These are phyloP conservation scores for Phortica magna DNA, from an alignment of 2,888 invertebrate species.

Conservation along the genomic window DNA sequence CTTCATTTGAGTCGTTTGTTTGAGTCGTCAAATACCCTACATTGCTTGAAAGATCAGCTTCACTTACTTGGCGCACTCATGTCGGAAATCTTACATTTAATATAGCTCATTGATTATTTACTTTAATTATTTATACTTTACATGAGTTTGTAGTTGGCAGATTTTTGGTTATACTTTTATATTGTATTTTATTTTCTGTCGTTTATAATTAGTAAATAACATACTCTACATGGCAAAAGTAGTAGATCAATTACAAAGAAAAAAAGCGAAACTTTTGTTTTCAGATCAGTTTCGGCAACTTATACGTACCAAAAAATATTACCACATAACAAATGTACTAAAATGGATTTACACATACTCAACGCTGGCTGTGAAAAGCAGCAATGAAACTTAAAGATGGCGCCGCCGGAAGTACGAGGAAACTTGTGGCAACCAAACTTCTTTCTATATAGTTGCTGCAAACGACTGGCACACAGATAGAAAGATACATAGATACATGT, in stretches of 20 bases:
- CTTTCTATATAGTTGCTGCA: slow-evolving; percentile 49
- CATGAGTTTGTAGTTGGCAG: too few species aligned
- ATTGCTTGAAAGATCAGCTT: too few species aligned
- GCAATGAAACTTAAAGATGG: slow-evolving; percentile 66
- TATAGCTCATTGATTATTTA: too few species aligned
- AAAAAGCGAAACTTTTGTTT: background rate
- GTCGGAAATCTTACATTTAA: too few species aligned
- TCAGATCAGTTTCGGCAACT: slow-evolving; percentile 19
- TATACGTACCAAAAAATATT: slow-evolving; percentile 38
- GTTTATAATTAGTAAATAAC: background rate
- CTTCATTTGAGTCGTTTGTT: too few species aligned
- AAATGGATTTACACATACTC: slow-evolving; percentile 49
- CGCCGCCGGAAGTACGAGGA: slow-evolving; percentile 62
- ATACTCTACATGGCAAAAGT: background rate
- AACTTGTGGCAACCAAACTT: slow-evolving; percentile 20
- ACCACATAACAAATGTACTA: slow-evolving; percentile 37
- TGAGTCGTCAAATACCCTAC: too few species aligned
- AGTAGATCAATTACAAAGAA: slow-evolving; percentile 6
- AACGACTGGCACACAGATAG: slow-evolving; percentile 40
- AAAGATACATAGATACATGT: background rate
- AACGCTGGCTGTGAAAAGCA: slow-evolving; percentile 45
- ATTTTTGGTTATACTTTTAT: too few species aligned
- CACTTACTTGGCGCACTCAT: too few species aligned
- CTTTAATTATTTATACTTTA: too few species aligned
- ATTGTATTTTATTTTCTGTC: too few species aligned